Percentiles rank a stretch among this genome's conserved stretches.
Conservation (phyloP, 2,888 invertebrate genomes). For the Nasonovia ribisnigri region DNA sequence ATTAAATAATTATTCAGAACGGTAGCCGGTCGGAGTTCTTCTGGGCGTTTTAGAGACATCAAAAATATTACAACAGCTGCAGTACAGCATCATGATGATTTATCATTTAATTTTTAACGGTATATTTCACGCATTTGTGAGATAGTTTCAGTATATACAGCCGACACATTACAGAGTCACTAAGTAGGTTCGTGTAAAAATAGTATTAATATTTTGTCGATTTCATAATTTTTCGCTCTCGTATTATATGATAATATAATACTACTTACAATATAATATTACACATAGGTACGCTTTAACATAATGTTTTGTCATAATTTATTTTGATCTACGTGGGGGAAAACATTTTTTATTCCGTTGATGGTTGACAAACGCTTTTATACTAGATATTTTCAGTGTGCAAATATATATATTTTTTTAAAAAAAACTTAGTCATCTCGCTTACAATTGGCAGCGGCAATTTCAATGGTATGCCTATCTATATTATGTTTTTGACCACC, state of each 20-base stretch:
- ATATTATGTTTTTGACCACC: not conserved
- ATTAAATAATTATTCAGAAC: constrained; percentile 18
- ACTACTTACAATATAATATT: not conserved
- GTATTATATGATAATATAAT: not conserved
- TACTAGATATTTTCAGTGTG: not conserved
- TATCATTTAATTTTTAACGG: constrained; percentile 49
- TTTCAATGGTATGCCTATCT: not conserved
- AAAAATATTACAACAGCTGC: constrained; percentile 46
- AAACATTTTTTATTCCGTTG: not conserved
- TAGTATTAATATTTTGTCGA: constrained; percentile 30
- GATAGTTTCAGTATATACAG: not conserved
- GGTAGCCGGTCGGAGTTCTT: not conserved
- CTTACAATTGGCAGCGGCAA: not conserved
- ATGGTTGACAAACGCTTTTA: constrained; percentile 1
- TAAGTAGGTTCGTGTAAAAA: constrained; percentile 46
- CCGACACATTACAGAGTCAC: not conserved
- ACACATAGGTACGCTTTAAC: not conserved
- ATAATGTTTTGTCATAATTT: not conserved
- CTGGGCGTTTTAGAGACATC: constrained; percentile 30
- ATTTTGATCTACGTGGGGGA: not conserved
- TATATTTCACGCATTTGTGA: constrained; percentile 41
- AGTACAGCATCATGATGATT: constrained; percentile 41
- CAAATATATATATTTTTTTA: not conserved
- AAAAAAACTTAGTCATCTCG: not conserved
- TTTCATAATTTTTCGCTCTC: not conserved